These are phyloP conservation scores for Parus major DNA, from an alignment of 2,113 vertebrate genomes.

Conservation along the genomic window DNA sequence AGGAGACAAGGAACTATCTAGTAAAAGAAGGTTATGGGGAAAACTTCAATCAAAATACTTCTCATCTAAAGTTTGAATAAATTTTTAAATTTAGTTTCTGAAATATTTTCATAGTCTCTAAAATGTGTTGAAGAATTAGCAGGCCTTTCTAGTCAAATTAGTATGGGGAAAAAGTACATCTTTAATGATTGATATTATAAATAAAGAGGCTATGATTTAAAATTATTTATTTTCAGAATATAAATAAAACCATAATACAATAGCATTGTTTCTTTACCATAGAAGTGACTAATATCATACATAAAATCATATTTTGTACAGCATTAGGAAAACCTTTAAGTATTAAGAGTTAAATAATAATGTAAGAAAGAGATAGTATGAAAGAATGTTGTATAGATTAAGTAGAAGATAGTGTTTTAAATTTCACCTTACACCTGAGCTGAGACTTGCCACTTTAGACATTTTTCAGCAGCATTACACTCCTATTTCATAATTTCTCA, in stretches of 20 bases:
- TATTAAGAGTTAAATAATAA: neutral
- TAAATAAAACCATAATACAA: neutral
- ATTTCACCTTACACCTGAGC: neutral
- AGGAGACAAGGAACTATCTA: neutral
- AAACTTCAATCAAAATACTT: neutral
- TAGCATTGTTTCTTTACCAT: neutral
- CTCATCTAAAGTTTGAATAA: neutral
- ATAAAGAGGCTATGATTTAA: neutral
- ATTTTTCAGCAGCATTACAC: neutral
- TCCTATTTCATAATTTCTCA: neutral
- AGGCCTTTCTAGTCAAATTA: neutral
- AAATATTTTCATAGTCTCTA: neutral
- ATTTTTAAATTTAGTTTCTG: neutral
- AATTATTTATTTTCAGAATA: neutral
- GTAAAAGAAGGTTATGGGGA: neutral
- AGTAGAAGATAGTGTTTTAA: neutral
- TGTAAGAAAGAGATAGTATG: neutral
- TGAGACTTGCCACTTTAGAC: neutral
- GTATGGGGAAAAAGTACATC: neutral
- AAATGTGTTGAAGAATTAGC: neutral
- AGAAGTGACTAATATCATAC: neutral
- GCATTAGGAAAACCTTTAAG: neutral
- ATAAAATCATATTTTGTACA: neutral
- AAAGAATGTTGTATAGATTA: neutral
- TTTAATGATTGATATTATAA: neutral